phyloP scores from a whole-genome alignment of 2,888 invertebrate genomes.

The Netelia fuscicornis region DNA sequence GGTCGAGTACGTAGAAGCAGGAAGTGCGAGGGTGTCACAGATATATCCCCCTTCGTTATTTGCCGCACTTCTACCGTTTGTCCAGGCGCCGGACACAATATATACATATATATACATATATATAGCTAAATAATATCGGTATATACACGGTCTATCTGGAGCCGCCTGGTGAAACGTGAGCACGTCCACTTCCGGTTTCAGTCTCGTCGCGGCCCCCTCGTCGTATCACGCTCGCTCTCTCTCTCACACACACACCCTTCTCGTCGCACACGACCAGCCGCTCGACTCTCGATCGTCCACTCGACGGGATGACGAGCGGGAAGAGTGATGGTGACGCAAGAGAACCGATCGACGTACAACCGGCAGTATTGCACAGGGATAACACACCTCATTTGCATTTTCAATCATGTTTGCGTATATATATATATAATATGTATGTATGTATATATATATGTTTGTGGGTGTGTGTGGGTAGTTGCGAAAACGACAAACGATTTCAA shows the following conservation, averaged over 20 bases:
- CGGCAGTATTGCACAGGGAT: constrained; percentile 15
- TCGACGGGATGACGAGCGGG: constrained; percentile 66
- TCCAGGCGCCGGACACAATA: constrained; percentile 57
- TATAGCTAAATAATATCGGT: background rate
- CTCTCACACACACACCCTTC: constrained; percentile 31
- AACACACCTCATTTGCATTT: constrained; percentile 63
- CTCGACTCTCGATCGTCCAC: constrained; percentile 65
- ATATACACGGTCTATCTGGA: constrained; percentile 9
- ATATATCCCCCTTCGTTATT: constrained; percentile 72
- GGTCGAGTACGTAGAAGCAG: constrained; percentile 54
- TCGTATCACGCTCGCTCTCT: background rate
- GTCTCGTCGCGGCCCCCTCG: constrained; percentile 30
- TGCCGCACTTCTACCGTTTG: constrained; percentile 65
- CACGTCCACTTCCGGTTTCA: constrained; percentile 65
- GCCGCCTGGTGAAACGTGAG: constrained; percentile 47
- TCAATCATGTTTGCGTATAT: constrained; percentile 39
- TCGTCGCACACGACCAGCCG: constrained; percentile 40
- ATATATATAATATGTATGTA: background rate
- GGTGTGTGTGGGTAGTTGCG: background rate
- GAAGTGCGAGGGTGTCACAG: constrained; percentile 74
- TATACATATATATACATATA: constrained; percentile 15
- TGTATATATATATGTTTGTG: background rate
- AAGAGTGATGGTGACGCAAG: constrained; percentile 60
- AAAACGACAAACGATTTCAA: constrained; percentile 21
- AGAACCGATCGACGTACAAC: constrained; percentile 35